These are phyloP conservation scores for Cochlearius cochlearius DNA, from an alignment of 2,113 vertebrate genomes.

Conservation along the genomic window DNA sequence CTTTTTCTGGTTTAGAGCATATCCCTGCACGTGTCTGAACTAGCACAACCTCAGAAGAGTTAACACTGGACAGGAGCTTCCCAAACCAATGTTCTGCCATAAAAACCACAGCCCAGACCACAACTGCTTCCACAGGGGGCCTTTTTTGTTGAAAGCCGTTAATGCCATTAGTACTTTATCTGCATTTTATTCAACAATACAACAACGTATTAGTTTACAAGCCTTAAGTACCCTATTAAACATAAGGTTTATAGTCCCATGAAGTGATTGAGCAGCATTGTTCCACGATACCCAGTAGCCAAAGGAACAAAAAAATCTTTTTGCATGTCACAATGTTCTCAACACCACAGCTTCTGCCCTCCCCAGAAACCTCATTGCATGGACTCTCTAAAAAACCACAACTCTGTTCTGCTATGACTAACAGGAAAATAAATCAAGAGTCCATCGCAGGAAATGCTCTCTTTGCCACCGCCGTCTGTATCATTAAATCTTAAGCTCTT, in stretches of 20 bases:
- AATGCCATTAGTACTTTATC: not conserved
- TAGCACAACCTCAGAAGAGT: not conserved
- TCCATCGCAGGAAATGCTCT: not conserved
- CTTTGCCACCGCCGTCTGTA: not conserved
- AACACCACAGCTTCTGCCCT: not conserved
- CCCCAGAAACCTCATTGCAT: not conserved
- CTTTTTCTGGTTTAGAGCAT: not conserved
- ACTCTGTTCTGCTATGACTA: not conserved
- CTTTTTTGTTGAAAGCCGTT: not conserved
- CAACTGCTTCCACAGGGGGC: not conserved
- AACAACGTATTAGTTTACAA: not conserved
- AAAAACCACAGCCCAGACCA: not conserved
- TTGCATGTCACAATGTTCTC: not conserved
- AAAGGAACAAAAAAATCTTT: not conserved
- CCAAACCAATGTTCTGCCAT: not conserved
- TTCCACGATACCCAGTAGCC: not conserved
- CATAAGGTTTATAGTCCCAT: not conserved
- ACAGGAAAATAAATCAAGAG: not conserved
- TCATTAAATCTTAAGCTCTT: not conserved
- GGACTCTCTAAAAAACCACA: not conserved
- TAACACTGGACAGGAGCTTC: not conserved
- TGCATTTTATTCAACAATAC: not conserved
- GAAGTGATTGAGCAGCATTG: not conserved
- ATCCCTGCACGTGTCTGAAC: not conserved
- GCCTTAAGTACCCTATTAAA: not conserved